Percentiles rank a stretch among this genome's conserved stretches.
Evolutionary conservation across 2,797 vertebrate species (phyloP).

Genomic region (Arrhamphus sclerolepis): DNA sequence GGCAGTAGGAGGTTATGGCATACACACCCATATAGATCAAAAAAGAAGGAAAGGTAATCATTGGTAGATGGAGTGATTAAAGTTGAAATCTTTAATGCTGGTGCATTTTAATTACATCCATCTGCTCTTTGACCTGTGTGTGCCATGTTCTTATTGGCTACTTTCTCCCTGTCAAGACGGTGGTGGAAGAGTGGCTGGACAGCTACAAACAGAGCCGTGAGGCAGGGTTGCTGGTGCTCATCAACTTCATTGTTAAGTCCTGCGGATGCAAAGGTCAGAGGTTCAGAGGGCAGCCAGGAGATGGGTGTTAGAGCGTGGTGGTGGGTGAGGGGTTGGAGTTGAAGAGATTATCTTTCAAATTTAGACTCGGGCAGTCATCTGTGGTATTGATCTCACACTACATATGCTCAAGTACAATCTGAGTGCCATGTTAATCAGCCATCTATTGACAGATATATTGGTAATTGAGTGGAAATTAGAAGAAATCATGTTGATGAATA

Average conservation of each 20-base stretch:
- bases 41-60: neutral
- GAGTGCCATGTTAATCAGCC: slow-evolving; percentile 19
- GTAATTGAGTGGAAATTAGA: slow-evolving; percentile 20
- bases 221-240: slow-evolving; percentile 83
- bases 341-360: slow-evolving; percentile 61
- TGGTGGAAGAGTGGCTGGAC: slow-evolving; percentile 93
- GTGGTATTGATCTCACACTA: slow-evolving; percentile 35
- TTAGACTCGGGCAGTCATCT: slow-evolving; percentile 42
- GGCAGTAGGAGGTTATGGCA: no score
- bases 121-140: slow-evolving; percentile 33
- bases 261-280: slow-evolving; percentile 91
- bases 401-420: neutral
- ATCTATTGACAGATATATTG: slow-evolving; percentile 12
- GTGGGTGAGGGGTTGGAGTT: slow-evolving; percentile 45
- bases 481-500: neutral
- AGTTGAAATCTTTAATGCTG: slow-evolving; percentile 17
- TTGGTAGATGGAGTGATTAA: neutral
- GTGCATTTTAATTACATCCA: slow-evolving; percentile 10
- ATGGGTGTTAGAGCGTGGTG: slow-evolving; percentile 14
- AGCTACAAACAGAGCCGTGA: slow-evolving; percentile 84
- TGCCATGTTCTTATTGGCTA: slow-evolving; percentile 43
- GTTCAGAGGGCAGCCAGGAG: slow-evolving; percentile 34
- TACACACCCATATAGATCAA: slow-evolving; percentile 10
- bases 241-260: slow-evolving; percentile 88
- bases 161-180: slow-evolving; percentile 73